Base-by-base conservation (phyloP, 2,888 invertebrate species). In the Odontomyia ornata region DNA sequence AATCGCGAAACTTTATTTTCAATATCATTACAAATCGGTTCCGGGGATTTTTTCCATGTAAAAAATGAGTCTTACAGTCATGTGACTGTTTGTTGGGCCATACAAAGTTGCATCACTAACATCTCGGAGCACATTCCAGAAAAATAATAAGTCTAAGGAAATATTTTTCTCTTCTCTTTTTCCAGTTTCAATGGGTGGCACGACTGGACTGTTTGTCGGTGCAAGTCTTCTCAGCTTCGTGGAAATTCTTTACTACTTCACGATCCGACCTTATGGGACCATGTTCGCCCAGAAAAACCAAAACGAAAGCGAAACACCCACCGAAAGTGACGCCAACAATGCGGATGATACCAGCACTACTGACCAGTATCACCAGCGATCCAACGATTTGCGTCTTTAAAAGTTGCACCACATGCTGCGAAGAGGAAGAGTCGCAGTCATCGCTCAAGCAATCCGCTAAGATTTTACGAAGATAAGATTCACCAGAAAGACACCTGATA, bases 161-260 rank as follows among this genome's bases (percentile, higher is more conserved):
- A 5, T 36, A 3, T 5, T 36, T 36, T 36, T 36, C 9, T 36
- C 3, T 36, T 36, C 36, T 36, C 21, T 60, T 1, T 57, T 84
- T 87, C 75, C 83, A 91, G 91, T 91, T 27, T 91, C 91, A 0
- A 90, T 91, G 76, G 91, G 91, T 0, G 91, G 91, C 65, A 91
- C 91, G 0, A 89, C 91, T 0, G 91, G 91, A 0, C 84, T 92
- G 0, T 91, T 91, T 81, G 88, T 91, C 15, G 91, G 91, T 9
- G 91, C 91, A 0, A 91, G 91, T 81, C 84, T 91, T n/a, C 86
- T 92, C 0, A 91, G 91, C 81, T 90, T 91, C 80, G 90, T 91
- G 13, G 91, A 92, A 81, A 85, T 91, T 4, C 81, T 91, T 30
- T 91, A 91, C 82, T 91, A 90, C 79, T 83, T 91, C 23, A 85